phyloP scores from a whole-genome alignment of 2,888 invertebrate genomes.

The Blera fallax region DNA sequence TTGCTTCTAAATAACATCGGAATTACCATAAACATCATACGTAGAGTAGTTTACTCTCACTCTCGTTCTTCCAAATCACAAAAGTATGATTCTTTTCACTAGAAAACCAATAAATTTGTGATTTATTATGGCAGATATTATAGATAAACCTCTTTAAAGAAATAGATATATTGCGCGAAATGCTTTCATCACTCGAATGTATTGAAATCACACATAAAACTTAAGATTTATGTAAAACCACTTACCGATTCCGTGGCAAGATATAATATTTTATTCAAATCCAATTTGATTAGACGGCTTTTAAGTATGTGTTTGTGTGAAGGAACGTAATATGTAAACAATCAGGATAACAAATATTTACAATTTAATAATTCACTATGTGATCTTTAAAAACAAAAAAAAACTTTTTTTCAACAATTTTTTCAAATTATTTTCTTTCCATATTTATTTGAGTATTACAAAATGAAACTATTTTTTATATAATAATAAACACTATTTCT shows the following conservation, averaged over 20 bases:
- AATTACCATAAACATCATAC: not conserved
- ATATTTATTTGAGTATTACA: constrained; percentile 22
- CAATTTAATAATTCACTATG: constrained; percentile 28
- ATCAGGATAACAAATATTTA: constrained; percentile 45
- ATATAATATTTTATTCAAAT: constrained; percentile 61
- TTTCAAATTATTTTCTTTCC: constrained; percentile 13
- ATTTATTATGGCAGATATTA: constrained; percentile 30
- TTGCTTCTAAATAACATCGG: not conserved
- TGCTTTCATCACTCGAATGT: not conserved
- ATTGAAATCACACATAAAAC: not conserved
- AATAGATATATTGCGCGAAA: not conserved
- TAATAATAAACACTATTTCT: constrained; percentile 23
- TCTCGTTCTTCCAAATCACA: not conserved
- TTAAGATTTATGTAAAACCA: constrained; percentile 28
- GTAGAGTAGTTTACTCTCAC: not conserved
- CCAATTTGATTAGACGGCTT: constrained; percentile 61
- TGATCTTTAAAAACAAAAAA: not conserved
- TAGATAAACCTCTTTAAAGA: not conserved
- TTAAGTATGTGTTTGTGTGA: constrained; percentile 6
- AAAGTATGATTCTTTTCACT: not conserved
- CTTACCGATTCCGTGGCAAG: constrained; percentile 58
- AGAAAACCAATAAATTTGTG: not conserved
- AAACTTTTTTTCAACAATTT: not conserved
- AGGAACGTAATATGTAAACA: constrained; percentile 50
- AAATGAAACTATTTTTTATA: constrained; percentile 8